phyloP scores from a whole-genome alignment of 2,113 vertebrate species.

The Poeciliopsis retropinna region DNA sequence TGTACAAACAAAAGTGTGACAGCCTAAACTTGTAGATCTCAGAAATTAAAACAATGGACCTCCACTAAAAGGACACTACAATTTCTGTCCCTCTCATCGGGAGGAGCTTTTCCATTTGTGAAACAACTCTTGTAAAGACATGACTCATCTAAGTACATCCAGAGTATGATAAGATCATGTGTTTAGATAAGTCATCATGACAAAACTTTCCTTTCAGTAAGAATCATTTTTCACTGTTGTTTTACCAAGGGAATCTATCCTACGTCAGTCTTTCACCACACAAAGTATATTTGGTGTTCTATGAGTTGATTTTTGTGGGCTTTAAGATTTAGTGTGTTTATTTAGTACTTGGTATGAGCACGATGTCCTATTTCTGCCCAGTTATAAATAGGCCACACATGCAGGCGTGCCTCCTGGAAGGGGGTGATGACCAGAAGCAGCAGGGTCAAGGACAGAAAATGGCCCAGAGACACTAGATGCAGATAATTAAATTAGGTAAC shows the following conservation, averaged over 20 bases:
- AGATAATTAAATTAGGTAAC: constrained; percentile 73
- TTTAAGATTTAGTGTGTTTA: constrained; percentile 45
- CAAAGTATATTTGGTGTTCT: constrained; percentile 12
- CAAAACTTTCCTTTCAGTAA: constrained; percentile 1
- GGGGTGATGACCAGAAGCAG: constrained; percentile 44
- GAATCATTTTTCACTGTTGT: constrained; percentile 10
- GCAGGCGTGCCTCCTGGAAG: constrained; percentile 33
- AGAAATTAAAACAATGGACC: not conserved
- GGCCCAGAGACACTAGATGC: constrained; percentile 46
- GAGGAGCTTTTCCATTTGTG: not conserved
- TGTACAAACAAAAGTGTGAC: not conserved
- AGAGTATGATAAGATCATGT: constrained; percentile 4
- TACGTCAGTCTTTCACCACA: constrained; percentile 12
- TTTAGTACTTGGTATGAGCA: constrained; percentile 40
- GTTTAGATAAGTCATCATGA: constrained; percentile 11
- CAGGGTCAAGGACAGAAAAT: constrained; percentile 68
- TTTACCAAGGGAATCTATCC: constrained; percentile 15
- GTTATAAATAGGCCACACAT: constrained; percentile 63
- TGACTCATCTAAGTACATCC: constrained; percentile 24
- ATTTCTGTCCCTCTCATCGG: not conserved
- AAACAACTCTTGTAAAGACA: not conserved
- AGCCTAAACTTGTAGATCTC: not conserved
- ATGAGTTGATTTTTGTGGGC: constrained; percentile 36
- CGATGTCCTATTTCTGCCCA: constrained; percentile 23
- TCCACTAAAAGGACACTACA: not conserved